phyloP scores from a whole-genome alignment of 2,888 invertebrate genomes.

The Melanargia galathea region DNA sequence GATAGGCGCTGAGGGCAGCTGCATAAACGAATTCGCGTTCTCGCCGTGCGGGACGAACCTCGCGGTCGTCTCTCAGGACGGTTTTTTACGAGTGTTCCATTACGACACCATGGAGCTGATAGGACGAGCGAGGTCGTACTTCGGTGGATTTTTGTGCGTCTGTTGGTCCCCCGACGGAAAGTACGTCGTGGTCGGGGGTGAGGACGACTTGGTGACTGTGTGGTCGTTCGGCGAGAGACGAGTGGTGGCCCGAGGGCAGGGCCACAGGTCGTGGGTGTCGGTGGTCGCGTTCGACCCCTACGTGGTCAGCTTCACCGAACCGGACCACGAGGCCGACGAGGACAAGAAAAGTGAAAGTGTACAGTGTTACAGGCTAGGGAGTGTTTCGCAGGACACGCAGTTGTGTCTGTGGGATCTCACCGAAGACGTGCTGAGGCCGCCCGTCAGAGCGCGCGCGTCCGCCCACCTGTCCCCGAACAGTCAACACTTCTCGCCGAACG shows the following conservation, averaged over 20 bases:
- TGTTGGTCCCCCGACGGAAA: conserved; percentile 99
- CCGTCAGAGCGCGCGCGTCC: conserved; percentile 77
- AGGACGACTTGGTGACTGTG: conserved; percentile 98
- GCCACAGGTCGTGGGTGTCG: conserved; percentile 98
- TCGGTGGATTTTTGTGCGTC: conserved; percentile 98
- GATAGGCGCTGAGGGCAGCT: conserved; percentile 89
- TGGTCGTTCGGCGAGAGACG: conserved; percentile 96
- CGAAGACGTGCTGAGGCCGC: conserved; percentile 94
- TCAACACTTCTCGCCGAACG: conserved; percentile 49
- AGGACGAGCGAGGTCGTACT: conserved; percentile 97
- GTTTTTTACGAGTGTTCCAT: conserved; percentile 96
- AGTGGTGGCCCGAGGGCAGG: conserved; percentile 98
- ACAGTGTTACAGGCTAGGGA: conserved; percentile 91
- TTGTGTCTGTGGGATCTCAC: conserved; percentile 99
- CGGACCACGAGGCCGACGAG: conserved; percentile 80
- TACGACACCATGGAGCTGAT: conserved; percentile 98
- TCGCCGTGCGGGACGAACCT: conserved; percentile 96
- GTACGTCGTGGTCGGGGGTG: conserved; percentile 98
- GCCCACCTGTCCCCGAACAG: conserved; percentile 57
- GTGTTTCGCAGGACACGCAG: conserved; percentile 98
- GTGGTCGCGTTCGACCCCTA: conserved; percentile 97
- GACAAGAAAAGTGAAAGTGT: conserved; percentile 65
- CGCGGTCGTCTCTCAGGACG: conserved; percentile 97
- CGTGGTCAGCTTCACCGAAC: conserved; percentile 87
- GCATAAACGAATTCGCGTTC: conserved; percentile 98